Base-by-base conservation (phyloP, 2,888 invertebrate genomes). In the Drosophila falleni region DNA sequence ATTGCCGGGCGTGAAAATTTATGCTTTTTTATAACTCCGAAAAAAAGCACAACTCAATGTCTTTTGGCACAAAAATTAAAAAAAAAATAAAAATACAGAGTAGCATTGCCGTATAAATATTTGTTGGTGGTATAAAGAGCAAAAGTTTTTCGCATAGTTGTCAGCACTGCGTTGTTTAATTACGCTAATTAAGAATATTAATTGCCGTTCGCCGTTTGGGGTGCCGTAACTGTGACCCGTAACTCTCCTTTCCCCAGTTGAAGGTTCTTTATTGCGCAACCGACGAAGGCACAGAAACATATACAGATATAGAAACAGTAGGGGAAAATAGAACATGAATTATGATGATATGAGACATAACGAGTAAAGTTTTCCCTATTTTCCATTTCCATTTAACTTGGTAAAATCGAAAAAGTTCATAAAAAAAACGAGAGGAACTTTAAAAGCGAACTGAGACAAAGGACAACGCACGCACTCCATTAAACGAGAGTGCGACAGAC, bases 101-200 rank as follows among this genome's bases (percentile, higher is more conserved):
- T 64, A 56, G 58, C 44, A 44, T 44, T 69, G 80, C 44, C 47
- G 65, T 58, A 63, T 35, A 60, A 51, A 60, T 59, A 61, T 62
- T 51, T 44, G 53, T 35, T 59, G 65, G 9, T 55, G 61, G 47
- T n/a, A 37, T 46, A 16, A 42, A 41, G 41, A 31, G 71, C 56
- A 67, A 84, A 90, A 88, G 77, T 80, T 90, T 91, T 91, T 90
- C 89, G 90, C 89, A 90, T 87, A 90, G 89, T 90, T 92, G 91
- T 91, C 91, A 91, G 91, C 87, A 81, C 84, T 81, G 79, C 83
- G 87, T 80, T 91, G 90, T 90, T 90, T 91, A 91, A 92, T 92
- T 91, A 91, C 90, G 88, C 90, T 91, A 92, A 92, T 92, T 92
- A 91, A 90, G 90, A 91, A 91, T 91, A 91, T 91, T 92, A 92